phyloP scores from a whole-genome alignment of 2,113 vertebrate genomes.

The Neopipo cinnamomea region DNA sequence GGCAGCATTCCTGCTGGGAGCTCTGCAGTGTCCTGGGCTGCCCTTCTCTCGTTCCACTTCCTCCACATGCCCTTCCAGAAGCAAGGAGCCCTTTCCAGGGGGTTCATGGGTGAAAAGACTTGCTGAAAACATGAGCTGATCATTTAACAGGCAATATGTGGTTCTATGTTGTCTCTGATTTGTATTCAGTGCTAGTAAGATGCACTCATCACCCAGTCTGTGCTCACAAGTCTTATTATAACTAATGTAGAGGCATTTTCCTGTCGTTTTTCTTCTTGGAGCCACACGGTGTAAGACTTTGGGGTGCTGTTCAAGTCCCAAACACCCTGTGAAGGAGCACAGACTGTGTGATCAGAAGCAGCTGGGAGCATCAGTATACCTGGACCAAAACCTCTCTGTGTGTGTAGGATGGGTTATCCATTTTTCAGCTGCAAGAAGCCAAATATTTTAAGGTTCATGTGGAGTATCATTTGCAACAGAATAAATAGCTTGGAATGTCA shows the following conservation, averaged over 20 bases:
- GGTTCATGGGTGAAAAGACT: neutral
- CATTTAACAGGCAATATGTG: neutral
- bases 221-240: neutral
- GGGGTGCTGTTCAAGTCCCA: neutral
- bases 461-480: neutral
- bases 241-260: neutral
- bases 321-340: neutral
- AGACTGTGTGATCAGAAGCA: neutral
- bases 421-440: neutral
- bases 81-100: neutral
- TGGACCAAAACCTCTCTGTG: neutral
- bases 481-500: neutral
- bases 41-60: neutral
- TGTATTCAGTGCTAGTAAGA: neutral
- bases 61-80: neutral
- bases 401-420: neutral
- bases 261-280: neutral
- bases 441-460: neutral
- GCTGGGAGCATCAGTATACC: neutral
- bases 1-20: neutral
- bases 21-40: conserved; percentile 2
- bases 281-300: neutral
- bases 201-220: neutral
- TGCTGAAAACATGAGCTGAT: neutral
- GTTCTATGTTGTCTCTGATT: neutral